Evolutionary conservation across 2,888 invertebrate genomes (phyloP).

Genomic region (Thereva nobilitata): DNA sequence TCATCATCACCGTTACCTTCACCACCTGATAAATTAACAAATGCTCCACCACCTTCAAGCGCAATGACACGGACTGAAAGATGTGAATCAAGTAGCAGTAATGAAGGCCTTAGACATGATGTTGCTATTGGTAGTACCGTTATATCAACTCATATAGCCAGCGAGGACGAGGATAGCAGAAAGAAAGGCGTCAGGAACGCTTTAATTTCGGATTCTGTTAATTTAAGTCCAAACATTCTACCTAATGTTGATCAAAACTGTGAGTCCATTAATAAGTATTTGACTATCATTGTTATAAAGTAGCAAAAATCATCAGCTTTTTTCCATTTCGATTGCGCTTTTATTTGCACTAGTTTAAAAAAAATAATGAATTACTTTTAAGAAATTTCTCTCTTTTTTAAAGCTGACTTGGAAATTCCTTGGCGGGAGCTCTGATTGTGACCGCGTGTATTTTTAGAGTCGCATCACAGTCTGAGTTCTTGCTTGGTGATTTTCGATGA

Average conservation of each 20-base stretch:
- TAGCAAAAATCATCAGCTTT: slow-evolving; percentile 16
- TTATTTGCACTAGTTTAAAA: neutral
- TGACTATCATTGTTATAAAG: neutral
- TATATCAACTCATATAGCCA: slow-evolving; percentile 6
- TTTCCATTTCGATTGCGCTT: neutral
- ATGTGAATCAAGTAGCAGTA: slow-evolving; percentile 11
- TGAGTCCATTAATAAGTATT: slow-evolving; percentile 44
- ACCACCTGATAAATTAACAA: slow-evolving; percentile 4
- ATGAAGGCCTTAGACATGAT: slow-evolving; percentile 52
- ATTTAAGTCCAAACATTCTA: slow-evolving; percentile 61
- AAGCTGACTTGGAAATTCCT: slow-evolving; percentile 42
- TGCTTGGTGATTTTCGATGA: slow-evolving; percentile 67
- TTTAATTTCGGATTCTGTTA: slow-evolving; percentile 75
- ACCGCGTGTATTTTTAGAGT: slow-evolving; percentile 65
- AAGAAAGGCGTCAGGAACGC: slow-evolving; percentile 62
- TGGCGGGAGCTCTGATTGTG: slow-evolving; percentile 80
- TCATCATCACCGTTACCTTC: slow-evolving; percentile 18
- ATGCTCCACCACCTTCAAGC: neutral
- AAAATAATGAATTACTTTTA: neutral
- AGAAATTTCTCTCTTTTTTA: neutral
- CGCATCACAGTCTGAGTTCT: slow-evolving; percentile 98
- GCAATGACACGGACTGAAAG: neutral
- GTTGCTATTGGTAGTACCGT: slow-evolving; percentile 49
- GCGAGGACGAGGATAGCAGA: slow-evolving; percentile 35
- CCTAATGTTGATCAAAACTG: slow-evolving; percentile 46